Percentiles rank a stretch among this genome's conserved stretches.
Conservation (phyloP, 2,888 invertebrate genomes). For the Macrosoma leucophasiata region DNA sequence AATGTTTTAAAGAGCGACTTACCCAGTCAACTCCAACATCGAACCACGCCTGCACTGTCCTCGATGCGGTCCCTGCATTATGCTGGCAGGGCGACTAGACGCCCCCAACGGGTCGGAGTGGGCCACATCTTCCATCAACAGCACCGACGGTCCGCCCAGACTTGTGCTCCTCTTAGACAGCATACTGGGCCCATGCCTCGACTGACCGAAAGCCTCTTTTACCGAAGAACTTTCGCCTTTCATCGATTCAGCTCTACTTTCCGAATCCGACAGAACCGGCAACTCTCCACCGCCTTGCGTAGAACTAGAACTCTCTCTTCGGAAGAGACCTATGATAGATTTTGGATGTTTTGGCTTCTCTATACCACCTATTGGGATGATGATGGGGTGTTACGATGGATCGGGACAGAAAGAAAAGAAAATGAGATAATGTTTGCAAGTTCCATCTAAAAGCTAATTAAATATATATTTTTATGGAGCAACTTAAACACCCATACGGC, state of each 20-base stretch:
- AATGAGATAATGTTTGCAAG: slow-evolving; percentile 28
- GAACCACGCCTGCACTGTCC: slow-evolving; percentile 85
- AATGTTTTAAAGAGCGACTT: no score
- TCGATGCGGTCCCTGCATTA: slow-evolving; percentile 76
- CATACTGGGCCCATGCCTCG: slow-evolving; percentile 56
- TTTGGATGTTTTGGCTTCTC: slow-evolving; percentile 89
- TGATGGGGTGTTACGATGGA: slow-evolving; percentile 36
- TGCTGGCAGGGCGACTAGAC: slow-evolving; percentile 76
- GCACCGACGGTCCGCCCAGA: slow-evolving; percentile 68
- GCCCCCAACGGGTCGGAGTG: slow-evolving; percentile 79
- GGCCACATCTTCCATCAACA: slow-evolving; percentile 77
- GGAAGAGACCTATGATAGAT: slow-evolving; percentile 92
- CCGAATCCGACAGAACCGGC: slow-evolving; percentile 74
- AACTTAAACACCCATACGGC: background rate
- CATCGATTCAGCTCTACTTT: slow-evolving; percentile 64
- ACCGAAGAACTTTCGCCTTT: slow-evolving; percentile 42
- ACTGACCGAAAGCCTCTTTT: slow-evolving; percentile 28
- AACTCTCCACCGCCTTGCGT: slow-evolving; percentile 75
- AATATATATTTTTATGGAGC: slow-evolving; percentile 1
- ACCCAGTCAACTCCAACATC: slow-evolving; percentile 88
- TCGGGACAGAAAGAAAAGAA: slow-evolving; percentile 43
- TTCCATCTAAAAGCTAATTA: slow-evolving; percentile 7
- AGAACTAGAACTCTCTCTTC: slow-evolving; percentile 87
- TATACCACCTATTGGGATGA: slow-evolving; percentile 81
- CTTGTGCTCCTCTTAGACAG: slow-evolving; percentile 65